Evolutionary conservation across 2,797 vertebrate species (phyloP).

Genomic region (Rhinichthys osculus): DNA sequence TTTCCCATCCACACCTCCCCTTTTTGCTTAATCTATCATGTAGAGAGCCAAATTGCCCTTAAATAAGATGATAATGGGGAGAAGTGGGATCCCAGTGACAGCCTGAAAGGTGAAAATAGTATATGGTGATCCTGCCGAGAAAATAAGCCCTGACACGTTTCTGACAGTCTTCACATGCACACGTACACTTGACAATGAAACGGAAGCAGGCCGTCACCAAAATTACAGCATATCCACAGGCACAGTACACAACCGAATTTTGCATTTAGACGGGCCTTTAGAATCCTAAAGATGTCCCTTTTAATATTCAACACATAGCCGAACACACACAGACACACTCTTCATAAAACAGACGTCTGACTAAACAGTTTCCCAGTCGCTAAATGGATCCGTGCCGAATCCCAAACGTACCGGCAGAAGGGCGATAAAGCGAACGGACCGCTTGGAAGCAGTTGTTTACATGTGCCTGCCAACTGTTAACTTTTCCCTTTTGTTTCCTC

Average conservation of each 20-base stretch:
- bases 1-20: background rate
- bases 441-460: conserved; percentile 37
- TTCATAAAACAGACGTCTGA: conserved; percentile 36
- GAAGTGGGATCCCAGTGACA: conserved; percentile 56
- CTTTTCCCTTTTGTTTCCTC: conserved; percentile 36
- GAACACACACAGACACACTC: conserved; percentile 21
- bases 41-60: conserved; percentile 68
- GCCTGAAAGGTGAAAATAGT: conserved; percentile 58
- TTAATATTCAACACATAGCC: conserved; percentile 26
- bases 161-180: background rate
- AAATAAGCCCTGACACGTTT: conserved; percentile 44
- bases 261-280: background rate
- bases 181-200: background rate
- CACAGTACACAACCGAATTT: background rate
- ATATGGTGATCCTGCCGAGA: conserved; percentile 58
- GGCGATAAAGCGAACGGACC: conserved; percentile 26
- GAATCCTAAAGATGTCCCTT: conserved; percentile 15
- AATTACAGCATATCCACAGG: conserved; percentile 22
- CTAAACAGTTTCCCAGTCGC: conserved; percentile 27
- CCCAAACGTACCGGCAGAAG: conserved; percentile 29
- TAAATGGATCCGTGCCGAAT: conserved; percentile 33
- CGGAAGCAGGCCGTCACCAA: background rate
- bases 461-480: conserved; percentile 22
- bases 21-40: conserved; percentile 24
- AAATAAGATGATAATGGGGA: conserved; percentile 74